Base-by-base conservation (phyloP, 1,140 invertebrate species). In the Formica selysi region DNA sequence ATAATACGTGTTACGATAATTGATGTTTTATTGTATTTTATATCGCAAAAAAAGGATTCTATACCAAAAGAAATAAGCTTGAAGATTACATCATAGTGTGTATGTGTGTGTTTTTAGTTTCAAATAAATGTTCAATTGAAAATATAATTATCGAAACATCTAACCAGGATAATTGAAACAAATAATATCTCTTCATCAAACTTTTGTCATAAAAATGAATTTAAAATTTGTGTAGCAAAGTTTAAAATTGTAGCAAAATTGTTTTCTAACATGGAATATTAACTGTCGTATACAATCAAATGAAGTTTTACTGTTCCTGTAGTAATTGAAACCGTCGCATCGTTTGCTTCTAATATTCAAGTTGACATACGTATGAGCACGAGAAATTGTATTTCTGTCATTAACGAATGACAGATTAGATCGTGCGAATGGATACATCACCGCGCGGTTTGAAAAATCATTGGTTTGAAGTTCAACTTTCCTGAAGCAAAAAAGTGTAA, bases 331-430 rank as follows among this genome's bases (percentile, higher is more conserved):
- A 7, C 6, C 5, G 41, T 29, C 7, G 32, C 4, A 70, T 71
- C 22, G 10, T 73, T 73, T 36, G 26, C 19, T 44, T 61, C 38
- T 22, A 22, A 22, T 61, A 73, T 48, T 61, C 29, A 13, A 61
- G 19, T 19, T 83, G n/a, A 73, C 26, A 73, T 26, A 80, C 19
- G 10, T 61, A 36, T 48, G 26, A 36, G 1, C 5, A 80, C 4
- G 2, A 81, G n/a, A 41, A 71, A 22, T 22, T 22, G 22, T 22
- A 22, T 22, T 22, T 22, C 22, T 22, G 22, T 22, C 22, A 22
- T 22, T 22, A 22, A 22, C 22, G 22, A 80, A 70, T 71, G 7
- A 59, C n/a, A 41, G n/a, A 79, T 79, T 80, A 71, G 67, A 79
- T 0, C 57, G 48, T 41, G 7, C 65, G 10, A 80, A 38, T 80